Percentiles rank a stretch among this genome's conserved stretches.
Evolutionary conservation across 2,888 invertebrate species (phyloP).

Genomic region (Brachypalpus laphriformis): DNA sequence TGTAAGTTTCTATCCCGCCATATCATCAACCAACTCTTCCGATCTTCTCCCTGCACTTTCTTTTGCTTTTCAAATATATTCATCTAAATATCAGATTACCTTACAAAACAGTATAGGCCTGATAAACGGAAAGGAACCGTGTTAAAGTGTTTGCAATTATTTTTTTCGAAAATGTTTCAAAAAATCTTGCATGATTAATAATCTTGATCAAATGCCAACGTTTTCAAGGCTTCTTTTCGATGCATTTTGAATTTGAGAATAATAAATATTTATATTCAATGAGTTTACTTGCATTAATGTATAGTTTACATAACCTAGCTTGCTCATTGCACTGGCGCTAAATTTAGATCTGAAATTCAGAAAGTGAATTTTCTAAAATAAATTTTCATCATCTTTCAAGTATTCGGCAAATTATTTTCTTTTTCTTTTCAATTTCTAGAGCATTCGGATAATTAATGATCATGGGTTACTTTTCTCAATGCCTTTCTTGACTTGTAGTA

Average conservation of each 20-base stretch:
- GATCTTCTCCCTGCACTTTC: too few relatives aligned
- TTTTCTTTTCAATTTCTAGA: not conserved
- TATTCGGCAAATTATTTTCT: not conserved
- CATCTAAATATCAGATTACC: conserved; percentile 34
- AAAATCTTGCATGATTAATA: conserved; percentile 59
- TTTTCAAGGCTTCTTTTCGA: conserved; percentile 52
- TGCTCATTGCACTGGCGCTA: conserved; percentile 47
- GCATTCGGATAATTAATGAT: not conserved
- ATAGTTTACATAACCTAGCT: conserved; percentile 22
- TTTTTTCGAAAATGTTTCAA: not conserved
- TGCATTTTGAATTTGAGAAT: conserved; percentile 10
- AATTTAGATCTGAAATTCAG: conserved; percentile 44
- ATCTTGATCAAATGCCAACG: conserved; percentile 56
- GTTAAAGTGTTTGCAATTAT: conserved; percentile 2
- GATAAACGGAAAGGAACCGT: not conserved
- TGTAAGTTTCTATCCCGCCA: too few relatives aligned
- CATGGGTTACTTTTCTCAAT: not conserved
- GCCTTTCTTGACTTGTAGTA: not conserved
- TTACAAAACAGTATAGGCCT: not conserved
- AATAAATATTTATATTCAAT: conserved; percentile 34
- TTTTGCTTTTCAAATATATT: not conserved
- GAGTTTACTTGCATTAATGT: conserved; percentile 37
- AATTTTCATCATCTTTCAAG: conserved; percentile 5
- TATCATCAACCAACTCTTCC: too few relatives aligned
- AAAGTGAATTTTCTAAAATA: conserved; percentile 40